Base-by-base conservation (phyloP, 2,888 invertebrate species). In the Metellina segmentata region DNA sequence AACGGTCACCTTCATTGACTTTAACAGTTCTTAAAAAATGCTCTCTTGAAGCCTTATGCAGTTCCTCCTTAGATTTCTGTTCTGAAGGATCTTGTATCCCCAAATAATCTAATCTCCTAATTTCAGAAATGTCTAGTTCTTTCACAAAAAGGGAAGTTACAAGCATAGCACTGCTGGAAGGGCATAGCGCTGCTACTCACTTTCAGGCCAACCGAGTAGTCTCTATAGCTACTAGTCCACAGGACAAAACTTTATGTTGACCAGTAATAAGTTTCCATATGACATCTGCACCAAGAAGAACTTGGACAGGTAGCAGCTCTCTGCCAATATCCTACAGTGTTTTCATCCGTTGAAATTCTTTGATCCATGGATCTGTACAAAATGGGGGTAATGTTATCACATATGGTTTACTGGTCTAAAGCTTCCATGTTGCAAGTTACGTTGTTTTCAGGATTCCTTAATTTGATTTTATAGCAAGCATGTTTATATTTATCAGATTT, bases 81-180 rank as follows among this genome's bases (percentile, higher is more conserved):
- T 86, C 78, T 69, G 70, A 49, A 6, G 51, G 85, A 77, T 70
- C 78, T 69, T 77, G 11, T 34, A 77, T 86, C 19, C 69, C 49
- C 34, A 49, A 61, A 19, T 48, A 19, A 70, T 86, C 20, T 7
- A 49, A 71, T 78, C 34, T 86, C 19, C 11, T 9, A 13, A 78
- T 49, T 51, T 70, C 69, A 51, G 70, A 86, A 78, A 52, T 49
- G 51, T 71, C 19, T n/a, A n/a, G 74, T 85, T 75, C 16, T 81
- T 70, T 75, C 61, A 71, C 9, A n/a, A 70, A 51, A 70, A 86
- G 20, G 20, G 52, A 70, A 70, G 70, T 78, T 9, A 78, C 52
- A 8, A 86, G 5, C 70, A 78, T 49, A 78, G 70, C n/a, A 20
- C 49, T 86, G 51, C 5, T 78, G 51, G 8, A 51, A 20, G 61